Base-by-base conservation (phyloP, 2,797 vertebrate species). In the Varecia variegata region DNA sequence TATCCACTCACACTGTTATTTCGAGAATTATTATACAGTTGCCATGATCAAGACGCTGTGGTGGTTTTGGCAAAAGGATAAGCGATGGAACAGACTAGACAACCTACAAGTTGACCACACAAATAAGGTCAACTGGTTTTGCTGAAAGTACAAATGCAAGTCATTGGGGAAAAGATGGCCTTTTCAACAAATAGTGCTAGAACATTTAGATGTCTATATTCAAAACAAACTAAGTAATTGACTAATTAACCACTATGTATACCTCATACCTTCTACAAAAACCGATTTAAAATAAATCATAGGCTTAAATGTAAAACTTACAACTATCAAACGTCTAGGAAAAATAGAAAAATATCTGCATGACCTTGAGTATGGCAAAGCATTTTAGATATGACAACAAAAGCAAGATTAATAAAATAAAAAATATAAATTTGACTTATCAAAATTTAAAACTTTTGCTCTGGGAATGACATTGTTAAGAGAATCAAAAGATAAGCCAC, bases 231-330 rank as follows among this genome's bases (percentile, higher is more conserved):
- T 25, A 80, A 73, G n/a, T 13, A 35, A 79, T 74, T 90, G 79
- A 84, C n/a, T 80, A 84, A 38, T 54, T 15, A 80, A 47, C 27
- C n/a, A 43, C 30, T 82, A 67, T 2, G 43, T 6, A 47, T n/a
- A 27, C 32, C 7, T 87, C 32, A 62, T 10, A 73, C 23, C 32
- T 90, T 60, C 76, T 23, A 68, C 11, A 76, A 74, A 79, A 90
- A 47, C 7, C 20, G 65, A 83, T 35, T 62, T 71, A 60, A 94
- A 90, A 60, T 52, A 60, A 4, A 43, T 67, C 35, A 32, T 58
- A 90, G 74, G 15, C 7, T 93, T 52, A 62, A 87, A 86, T 90
- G 18, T 76, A 90, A 90, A 93, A 81, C 21, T 73, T 58, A 74
- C 40, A 84, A 43, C 8, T 79, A 86, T 65, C 25, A 54, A 73